These are phyloP conservation scores for Cheilosia pagana DNA, from an alignment of 2,888 invertebrate genomes.

Conservation along the genomic window DNA sequence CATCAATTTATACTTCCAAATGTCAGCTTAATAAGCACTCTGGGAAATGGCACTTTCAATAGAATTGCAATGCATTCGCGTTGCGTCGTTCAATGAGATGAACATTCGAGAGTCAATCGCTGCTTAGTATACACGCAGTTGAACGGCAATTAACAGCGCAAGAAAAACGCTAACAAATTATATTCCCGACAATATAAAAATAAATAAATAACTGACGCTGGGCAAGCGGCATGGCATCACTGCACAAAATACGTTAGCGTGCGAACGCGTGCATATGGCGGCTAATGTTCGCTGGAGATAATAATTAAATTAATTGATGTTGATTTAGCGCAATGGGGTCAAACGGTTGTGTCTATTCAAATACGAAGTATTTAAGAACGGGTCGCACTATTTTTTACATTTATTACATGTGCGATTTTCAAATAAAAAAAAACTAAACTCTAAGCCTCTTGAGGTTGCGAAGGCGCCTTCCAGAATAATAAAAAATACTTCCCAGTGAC, in stretches of 20 bases:
- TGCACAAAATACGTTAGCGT: background rate
- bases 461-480: too few species aligned
- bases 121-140: background rate
- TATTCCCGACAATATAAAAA: conserved; percentile 9
- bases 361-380: too few species aligned
- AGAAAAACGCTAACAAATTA: background rate
- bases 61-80: background rate
- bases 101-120: conserved; percentile 6
- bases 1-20: conserved; percentile 9
- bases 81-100: conserved; percentile 3
- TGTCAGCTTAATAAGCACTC: conserved; percentile 17
- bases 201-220: background rate
- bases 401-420: too few species aligned
- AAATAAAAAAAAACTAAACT: too few species aligned
- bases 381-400: too few species aligned
- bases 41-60: background rate
- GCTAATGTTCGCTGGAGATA: conserved; percentile 30
- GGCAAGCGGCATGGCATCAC: background rate
- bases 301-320: conserved; percentile 22
- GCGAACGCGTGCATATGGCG: background rate
- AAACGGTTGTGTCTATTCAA: background rate
- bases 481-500: too few species aligned
- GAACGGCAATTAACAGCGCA: background rate
- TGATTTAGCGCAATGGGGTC: conserved; percentile 6
- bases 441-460: too few species aligned